These are phyloP conservation scores for Folsomia candida DNA, from an alignment of 2,888 invertebrate species.

Conservation along the genomic window DNA sequence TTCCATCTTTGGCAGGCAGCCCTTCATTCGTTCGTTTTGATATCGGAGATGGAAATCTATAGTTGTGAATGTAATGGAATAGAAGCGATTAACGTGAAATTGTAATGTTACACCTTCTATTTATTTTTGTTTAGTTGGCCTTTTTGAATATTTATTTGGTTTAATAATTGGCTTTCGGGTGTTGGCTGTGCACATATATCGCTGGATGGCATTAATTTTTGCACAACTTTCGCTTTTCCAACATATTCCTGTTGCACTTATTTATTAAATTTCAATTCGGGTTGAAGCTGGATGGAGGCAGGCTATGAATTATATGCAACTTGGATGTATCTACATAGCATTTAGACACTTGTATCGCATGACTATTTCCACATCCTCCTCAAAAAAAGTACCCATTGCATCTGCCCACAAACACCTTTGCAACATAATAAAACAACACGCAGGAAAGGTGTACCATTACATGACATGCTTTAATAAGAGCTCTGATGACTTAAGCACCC, in stretches of 20 bases:
- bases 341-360: no score
- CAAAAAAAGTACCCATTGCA: not conserved
- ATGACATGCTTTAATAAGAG: not conserved
- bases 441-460: no score
- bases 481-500: not conserved
- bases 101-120: constrained; percentile 3
- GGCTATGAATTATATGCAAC: no score
- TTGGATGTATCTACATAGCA: no score
- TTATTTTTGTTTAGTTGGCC: not conserved
- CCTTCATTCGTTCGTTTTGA: not conserved
- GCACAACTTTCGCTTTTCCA: not conserved
- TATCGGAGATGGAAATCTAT: not conserved
- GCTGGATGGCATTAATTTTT: no score
- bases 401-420: no score
- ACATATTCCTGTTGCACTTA: not conserved
- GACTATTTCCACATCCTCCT: not conserved
- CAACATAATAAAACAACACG: no score
- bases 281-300: no score
- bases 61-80: no score
- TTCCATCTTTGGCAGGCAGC: not conserved
- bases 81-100: not conserved
- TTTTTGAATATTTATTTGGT: constrained; percentile 3
- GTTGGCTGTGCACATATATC: no score
- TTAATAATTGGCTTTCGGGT: not conserved
- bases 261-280: no score